Evolutionary conservation across 2,113 vertebrate species (phyloP), one percentile per base, ranked within the genome.

Genomic region (Irena cyanogastra): DNA sequence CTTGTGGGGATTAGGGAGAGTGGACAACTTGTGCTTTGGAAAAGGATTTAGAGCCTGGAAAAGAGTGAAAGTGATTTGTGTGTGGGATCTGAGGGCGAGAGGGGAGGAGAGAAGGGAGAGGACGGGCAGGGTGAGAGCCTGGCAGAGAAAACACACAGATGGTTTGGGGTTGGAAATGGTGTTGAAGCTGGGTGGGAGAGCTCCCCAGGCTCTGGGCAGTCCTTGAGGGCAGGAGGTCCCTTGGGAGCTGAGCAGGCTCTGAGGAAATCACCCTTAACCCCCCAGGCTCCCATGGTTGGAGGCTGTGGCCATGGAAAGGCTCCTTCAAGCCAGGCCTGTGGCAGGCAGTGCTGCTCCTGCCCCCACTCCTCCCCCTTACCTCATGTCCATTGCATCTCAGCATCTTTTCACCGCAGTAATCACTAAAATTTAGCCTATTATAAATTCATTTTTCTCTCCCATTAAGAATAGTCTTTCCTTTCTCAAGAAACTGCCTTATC

Each of bases 101-200:
- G 15, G 20, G 50, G 24, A 78, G 28, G 33, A 23, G n/a, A 65
- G n/a, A 20, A 52, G 31, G 33, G 52, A 10, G 39, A 59, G 49
- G 0, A 3, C 9, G 19, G 26, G 23, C 18, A 69, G 71, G 30
- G 33, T 26, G 27, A 59, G 59, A 45, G 13, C 33, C 57, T 44
- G 65, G 12, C 23, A 54, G 18, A 8, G 13, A 4, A 24, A 41
- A 3, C 8, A 0, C 0, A 0, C 2, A 41, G 20, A 2, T 65
- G 31, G 4, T 10, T 44, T 57, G 59, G 8, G 47, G 31, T 6
- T 31, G 0, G 66, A 10, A 37, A 4, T 4, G 3, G 44, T 72
- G 30, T 2, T 41, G 16, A 6, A 20, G 72, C 14, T 77, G 42
- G 19, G 10, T 7, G 28, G 2, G 16, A 19, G 66, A 23, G 21